These are phyloP conservation scores for Xenopus petersii DNA, from an alignment of 2,797 vertebrate genomes.

Conservation along the genomic window DNA sequence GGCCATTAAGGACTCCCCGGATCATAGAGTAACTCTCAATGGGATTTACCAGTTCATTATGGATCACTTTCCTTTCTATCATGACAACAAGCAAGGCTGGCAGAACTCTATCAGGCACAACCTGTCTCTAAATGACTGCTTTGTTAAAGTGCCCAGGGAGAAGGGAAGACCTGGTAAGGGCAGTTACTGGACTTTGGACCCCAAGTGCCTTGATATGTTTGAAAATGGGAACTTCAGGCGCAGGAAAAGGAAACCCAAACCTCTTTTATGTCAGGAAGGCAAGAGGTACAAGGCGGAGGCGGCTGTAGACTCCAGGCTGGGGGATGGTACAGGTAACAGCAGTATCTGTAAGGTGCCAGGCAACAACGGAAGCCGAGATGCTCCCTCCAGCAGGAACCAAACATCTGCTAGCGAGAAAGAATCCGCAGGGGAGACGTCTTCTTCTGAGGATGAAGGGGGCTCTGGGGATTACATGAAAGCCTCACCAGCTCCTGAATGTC, in stretches of 20 bases:
- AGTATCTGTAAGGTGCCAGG: constrained; percentile 12
- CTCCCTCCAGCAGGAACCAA: too few relatives aligned
- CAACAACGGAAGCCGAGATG: not conserved
- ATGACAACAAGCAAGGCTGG: constrained; percentile 91
- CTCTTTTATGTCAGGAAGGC: constrained; percentile 60
- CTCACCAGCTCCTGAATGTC: not conserved
- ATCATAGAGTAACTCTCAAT: constrained; percentile 85
- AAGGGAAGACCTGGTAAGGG: constrained; percentile 89
- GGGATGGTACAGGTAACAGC: constrained; percentile 15
- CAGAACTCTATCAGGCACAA: constrained; percentile 86
- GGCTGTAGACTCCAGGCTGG: not conserved
- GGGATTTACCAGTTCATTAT: constrained; percentile 97
- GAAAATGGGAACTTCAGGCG: constrained; percentile 93
- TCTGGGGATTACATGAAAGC: not conserved
- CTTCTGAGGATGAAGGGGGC: constrained; percentile 31
- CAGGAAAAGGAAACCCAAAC: constrained; percentile 85
- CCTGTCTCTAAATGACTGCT: constrained; percentile 79
- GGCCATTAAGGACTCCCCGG: constrained; percentile 89
- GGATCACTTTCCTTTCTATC: constrained; percentile 93
- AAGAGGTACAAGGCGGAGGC: constrained; percentile 51
- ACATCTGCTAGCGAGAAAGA: not conserved
- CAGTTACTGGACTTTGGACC: constrained; percentile 93
- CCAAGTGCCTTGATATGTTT: constrained; percentile 89
- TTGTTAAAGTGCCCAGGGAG: constrained; percentile 82
- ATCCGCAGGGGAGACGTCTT: constrained; percentile 11